Conservation (phyloP, 2,888 invertebrate genomes). For the Hipparchia sbordonii region DNA sequence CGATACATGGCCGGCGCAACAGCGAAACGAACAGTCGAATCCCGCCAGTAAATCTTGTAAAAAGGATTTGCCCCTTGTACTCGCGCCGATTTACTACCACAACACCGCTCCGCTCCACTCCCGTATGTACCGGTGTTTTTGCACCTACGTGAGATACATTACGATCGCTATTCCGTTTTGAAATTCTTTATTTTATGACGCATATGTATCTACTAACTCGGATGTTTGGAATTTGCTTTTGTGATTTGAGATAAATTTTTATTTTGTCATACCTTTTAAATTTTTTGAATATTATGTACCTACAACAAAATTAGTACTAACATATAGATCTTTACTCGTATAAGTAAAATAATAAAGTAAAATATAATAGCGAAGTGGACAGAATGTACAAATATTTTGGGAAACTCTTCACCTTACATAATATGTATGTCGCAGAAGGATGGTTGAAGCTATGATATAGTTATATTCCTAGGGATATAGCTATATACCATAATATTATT, state of each 20-base stretch:
- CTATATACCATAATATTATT: too few species aligned
- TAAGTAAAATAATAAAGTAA: too few species aligned
- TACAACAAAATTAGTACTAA: background rate
- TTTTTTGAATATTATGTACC: too few species aligned
- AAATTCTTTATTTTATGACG: slow-evolving; percentile 5
- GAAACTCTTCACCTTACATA: too few species aligned
- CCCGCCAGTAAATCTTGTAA: slow-evolving; percentile 77
- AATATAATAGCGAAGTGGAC: background rate
- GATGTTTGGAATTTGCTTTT: background rate
- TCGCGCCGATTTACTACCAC: slow-evolving; percentile 72
- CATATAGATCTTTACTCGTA: too few species aligned
- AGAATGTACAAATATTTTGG: too few species aligned
- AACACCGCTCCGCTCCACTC: slow-evolving; percentile 45
- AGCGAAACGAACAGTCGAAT: slow-evolving; percentile 61
- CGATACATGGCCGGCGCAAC: slow-evolving; percentile 57
- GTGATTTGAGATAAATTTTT: background rate
- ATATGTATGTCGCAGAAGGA: too few species aligned
- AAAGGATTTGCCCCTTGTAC: slow-evolving; percentile 76
- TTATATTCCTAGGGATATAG: too few species aligned
- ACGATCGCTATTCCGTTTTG: slow-evolving; percentile 16
- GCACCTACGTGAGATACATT: slow-evolving; percentile 35
- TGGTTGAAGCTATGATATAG: too few species aligned
- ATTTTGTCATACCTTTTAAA: too few species aligned
- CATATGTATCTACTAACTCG: background rate
- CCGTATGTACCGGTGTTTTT: slow-evolving; percentile 29